Conservation (phyloP, 2,888 invertebrate species). For the Timema cristinae region DNA sequence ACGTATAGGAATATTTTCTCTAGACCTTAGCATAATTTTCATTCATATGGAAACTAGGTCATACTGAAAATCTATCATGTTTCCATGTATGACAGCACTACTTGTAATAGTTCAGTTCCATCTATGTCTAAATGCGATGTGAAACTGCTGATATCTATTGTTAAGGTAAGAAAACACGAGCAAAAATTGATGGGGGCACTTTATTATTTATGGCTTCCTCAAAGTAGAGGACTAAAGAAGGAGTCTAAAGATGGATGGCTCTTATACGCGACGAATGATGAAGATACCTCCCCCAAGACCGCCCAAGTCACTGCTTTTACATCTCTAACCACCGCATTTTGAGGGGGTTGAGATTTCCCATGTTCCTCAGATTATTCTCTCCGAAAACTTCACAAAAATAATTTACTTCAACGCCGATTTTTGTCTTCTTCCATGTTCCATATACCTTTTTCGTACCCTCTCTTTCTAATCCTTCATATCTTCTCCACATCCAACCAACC, state of each 20-base stretch:
- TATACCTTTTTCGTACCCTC: slow-evolving; percentile 3
- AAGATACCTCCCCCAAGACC: neutral
- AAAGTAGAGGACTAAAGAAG: slow-evolving; percentile 18
- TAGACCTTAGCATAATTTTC: too few relatives aligned
- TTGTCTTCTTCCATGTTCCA: slow-evolving; percentile 23
- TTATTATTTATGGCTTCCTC: slow-evolving; percentile 29
- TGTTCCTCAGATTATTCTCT: slow-evolving; percentile 20
- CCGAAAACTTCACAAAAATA: slow-evolving; percentile 19
- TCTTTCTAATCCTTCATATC: neutral
- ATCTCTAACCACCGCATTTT: slow-evolving; percentile 3
- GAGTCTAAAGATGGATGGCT: neutral
- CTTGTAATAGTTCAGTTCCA: too few relatives aligned
- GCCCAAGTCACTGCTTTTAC: too few relatives aligned
- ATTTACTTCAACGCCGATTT: slow-evolving; percentile 30
- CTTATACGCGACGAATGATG: slow-evolving; percentile 19
- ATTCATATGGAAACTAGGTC: too few relatives aligned
- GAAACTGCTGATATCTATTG: too few relatives aligned
- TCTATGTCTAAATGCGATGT: too few relatives aligned
- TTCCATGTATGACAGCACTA: too few relatives aligned
- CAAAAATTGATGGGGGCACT: slow-evolving; percentile 18
- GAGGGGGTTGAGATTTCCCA: neutral
- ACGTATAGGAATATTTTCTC: too few relatives aligned
- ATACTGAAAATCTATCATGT: too few relatives aligned
- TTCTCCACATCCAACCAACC: slow-evolving; percentile 6
- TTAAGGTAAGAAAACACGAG: too few relatives aligned